These are phyloP conservation scores for Eueremaeus valkanovi DNA, from an alignment of 2,888 invertebrate genomes.

Conservation along the genomic window DNA sequence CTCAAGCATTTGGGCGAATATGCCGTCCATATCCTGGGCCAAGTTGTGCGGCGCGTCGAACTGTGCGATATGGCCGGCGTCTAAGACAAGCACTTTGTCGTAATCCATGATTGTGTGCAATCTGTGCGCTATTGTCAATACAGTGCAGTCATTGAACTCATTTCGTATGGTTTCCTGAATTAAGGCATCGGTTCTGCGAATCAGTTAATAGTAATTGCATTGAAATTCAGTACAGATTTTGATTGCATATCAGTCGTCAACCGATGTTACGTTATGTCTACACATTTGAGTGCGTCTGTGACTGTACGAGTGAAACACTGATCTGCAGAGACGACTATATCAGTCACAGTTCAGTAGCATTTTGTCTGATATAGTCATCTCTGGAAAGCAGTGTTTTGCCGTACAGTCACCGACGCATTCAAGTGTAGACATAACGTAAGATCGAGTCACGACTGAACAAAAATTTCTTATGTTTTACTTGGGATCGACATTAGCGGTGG, in stretches of 20 bases:
- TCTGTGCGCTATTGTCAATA: slow-evolving; percentile 52
- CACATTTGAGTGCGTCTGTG: too few species aligned
- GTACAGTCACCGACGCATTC: too few species aligned
- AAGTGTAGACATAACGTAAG: too few species aligned
- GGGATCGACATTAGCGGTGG: slow-evolving; percentile 55
- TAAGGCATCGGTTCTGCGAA: slow-evolving; percentile 56
- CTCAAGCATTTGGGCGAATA: slow-evolving; percentile 53
- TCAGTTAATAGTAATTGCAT: slow-evolving; percentile 53
- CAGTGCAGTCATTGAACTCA: slow-evolving; percentile 67
- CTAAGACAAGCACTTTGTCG: slow-evolving; percentile 69
- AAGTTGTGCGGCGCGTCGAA: slow-evolving; percentile 68
- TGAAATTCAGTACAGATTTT: too few species aligned
- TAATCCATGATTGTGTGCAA: slow-evolving; percentile 90
- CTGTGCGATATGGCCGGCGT: slow-evolving; percentile 71
- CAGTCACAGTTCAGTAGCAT: too few species aligned
- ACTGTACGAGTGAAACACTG: neutral
- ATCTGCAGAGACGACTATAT: too few species aligned
- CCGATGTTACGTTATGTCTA: too few species aligned
- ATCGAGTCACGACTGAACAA: too few species aligned
- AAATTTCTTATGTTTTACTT: neutral
- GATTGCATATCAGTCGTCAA: too few species aligned
- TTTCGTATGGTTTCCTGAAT: slow-evolving; percentile 78
- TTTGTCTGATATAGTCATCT: too few species aligned
- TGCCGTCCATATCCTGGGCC: slow-evolving; percentile 50
- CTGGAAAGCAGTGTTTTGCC: too few species aligned